A percentile compares a stretch with the other conserved stretches of the same genome.
These are phyloP conservation scores for Silurus aristotelis DNA, from an alignment of 2,797 vertebrate genomes.

Conservation along the genomic window DNA sequence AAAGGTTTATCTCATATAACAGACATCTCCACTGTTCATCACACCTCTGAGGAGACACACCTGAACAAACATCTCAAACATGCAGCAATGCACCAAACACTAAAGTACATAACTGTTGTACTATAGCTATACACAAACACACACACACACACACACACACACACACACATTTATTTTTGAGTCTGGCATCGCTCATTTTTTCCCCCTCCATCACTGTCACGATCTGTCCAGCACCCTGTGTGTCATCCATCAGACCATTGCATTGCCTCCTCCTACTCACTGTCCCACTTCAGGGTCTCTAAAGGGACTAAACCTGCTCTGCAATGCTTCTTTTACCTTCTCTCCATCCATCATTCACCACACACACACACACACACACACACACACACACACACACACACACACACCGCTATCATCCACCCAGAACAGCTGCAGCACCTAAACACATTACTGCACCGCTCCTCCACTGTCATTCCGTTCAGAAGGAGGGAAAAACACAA, in stretches of 20 bases:
- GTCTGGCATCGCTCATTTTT: slow-evolving; percentile 25
- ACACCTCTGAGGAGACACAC: not conserved
- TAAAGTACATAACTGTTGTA: not conserved
- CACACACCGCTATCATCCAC: slow-evolving; percentile 23
- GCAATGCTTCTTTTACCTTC: slow-evolving; percentile 39
- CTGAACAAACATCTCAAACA: slow-evolving; percentile 10
- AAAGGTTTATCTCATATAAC: not conserved
- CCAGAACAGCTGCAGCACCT: slow-evolving; percentile 23
- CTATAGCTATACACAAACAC: not conserved
- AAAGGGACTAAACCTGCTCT: slow-evolving; percentile 33
- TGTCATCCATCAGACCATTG: slow-evolving; percentile 50
- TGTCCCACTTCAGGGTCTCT: slow-evolving; percentile 25
- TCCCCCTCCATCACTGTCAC: slow-evolving; percentile 47
- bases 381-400: slow-evolving; percentile 4
- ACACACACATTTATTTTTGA: slow-evolving; percentile 32
- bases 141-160: slow-evolving; percentile 23
- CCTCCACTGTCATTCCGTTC: slow-evolving; percentile 8
- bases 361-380: slow-evolving; percentile 2
- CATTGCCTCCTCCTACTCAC: slow-evolving; percentile 25
- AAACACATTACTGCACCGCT: slow-evolving; percentile 19
- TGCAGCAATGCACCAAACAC: slow-evolving; percentile 4
- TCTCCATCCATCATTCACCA: slow-evolving; percentile 22
- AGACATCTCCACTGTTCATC: not conserved
- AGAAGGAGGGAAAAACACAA: slow-evolving; percentile 24
- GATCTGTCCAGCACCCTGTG: slow-evolving; percentile 25